A percentile compares a stretch with the other conserved stretches of the same genome.
phyloP scores from a whole-genome alignment of 2,888 invertebrate species.

The Ectemnius lituratus region DNA sequence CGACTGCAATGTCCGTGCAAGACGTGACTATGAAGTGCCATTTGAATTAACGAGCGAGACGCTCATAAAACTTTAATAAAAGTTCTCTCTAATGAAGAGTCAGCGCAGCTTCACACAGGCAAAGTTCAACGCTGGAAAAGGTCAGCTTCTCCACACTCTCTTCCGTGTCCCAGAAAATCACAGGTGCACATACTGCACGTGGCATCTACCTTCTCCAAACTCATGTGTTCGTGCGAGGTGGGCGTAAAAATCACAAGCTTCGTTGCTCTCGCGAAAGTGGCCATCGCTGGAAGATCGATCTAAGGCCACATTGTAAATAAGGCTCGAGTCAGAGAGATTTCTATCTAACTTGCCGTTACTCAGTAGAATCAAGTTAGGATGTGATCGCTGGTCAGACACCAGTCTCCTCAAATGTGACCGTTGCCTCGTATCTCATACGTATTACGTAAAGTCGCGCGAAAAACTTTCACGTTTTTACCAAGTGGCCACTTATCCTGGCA shows the following conservation, averaged over 20 bases:
- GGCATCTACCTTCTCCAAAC: not conserved
- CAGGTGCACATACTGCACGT: conserved; percentile 36
- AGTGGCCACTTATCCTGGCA: not conserved
- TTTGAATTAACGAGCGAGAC: too few relatives aligned
- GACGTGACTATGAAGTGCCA: too few relatives aligned
- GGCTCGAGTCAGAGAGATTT: not conserved
- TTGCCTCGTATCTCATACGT: not conserved
- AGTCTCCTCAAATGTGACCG: not conserved
- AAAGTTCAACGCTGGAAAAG: not conserved
- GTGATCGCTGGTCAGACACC: not conserved
- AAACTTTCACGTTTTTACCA: conserved; percentile 34
- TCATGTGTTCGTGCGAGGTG: not conserved
- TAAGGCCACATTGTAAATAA: not conserved
- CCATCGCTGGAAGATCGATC: not conserved
- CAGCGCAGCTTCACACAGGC: not conserved
- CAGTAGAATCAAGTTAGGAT: not conserved
- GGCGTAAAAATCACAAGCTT: conserved; percentile 33
- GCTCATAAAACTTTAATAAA: too few relatives aligned
- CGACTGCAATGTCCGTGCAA: too few relatives aligned
- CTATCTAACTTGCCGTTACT: not conserved
- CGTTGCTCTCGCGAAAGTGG: conserved; percentile 14
- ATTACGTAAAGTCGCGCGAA: conserved; percentile 28
- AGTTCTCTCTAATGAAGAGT: too few relatives aligned
- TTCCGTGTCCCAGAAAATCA: conserved; percentile 10
- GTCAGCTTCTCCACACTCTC: not conserved